Conservation (phyloP, 2,113 vertebrate species). For the Amblyopsis rosae region DNA sequence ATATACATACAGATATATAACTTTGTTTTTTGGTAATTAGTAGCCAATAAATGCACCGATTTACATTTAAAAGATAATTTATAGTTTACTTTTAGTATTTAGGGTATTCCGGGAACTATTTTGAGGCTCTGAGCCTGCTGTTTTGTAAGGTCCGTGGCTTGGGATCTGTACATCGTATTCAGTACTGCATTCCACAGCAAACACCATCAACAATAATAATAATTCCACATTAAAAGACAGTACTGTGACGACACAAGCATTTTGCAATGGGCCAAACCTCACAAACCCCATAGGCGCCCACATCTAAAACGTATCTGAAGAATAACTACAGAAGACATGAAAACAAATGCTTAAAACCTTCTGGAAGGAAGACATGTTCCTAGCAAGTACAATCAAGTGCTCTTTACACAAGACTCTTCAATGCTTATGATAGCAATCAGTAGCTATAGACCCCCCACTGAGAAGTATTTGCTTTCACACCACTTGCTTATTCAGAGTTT, state of each 20-base stretch:
- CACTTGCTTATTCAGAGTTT: neutral
- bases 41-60: no score
- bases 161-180: no score
- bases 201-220: no score
- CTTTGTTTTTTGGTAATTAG: no score
- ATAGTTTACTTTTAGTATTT: no score
- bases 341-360: slow-evolving; percentile 35
- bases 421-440: slow-evolving; percentile 48
- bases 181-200: no score
- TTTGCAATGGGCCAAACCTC: neutral
- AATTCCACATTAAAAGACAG: no score
- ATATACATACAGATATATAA: no score
- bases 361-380: slow-evolving; percentile 20
- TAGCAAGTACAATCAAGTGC: slow-evolving; percentile 20
- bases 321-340: slow-evolving; percentile 16
- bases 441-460: slow-evolving; percentile 11
- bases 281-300: slow-evolving; percentile 8
- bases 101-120: no score
- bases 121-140: no score
- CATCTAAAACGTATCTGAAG: slow-evolving; percentile 33
- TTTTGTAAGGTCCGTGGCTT: no score
- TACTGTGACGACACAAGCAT: neutral
- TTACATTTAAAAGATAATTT: no score
- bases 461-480: neutral
- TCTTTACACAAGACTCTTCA: slow-evolving; percentile 38